Percentiles rank a stretch among this genome's conserved stretches.
These are phyloP conservation scores for Onychomys leucogaster DNA, from an alignment of 2,797 vertebrate genomes.

Conservation along the genomic window DNA sequence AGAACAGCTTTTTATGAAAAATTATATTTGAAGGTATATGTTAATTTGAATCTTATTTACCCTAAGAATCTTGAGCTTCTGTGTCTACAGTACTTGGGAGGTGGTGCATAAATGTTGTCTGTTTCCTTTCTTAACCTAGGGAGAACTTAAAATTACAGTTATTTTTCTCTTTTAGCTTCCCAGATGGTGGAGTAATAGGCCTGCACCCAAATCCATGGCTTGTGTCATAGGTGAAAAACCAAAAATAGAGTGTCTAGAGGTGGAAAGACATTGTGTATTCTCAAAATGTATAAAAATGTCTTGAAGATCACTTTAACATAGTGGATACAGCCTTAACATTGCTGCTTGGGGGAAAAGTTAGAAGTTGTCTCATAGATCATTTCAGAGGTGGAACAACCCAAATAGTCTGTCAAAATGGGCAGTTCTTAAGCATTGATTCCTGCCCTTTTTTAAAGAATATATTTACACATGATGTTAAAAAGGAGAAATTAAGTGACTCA, in stretches of 20 bases:
- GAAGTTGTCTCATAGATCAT: neutral
- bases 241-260: neutral
- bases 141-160: neutral
- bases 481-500: neutral
- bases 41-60: neutral
- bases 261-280: neutral
- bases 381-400: neutral
- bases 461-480: neutral
- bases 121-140: too few species aligned
- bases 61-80: neutral
- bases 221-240: neutral
- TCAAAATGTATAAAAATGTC: too few species aligned
- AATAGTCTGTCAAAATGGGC: neutral
- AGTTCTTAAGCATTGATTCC: neutral
- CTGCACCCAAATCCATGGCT: neutral
- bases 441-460: too few species aligned
- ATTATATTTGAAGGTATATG: neutral
- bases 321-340: neutral
- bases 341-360: neutral
- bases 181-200: neutral
- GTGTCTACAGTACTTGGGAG: neutral
- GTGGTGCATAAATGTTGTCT: neutral
- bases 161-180: neutral
- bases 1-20: neutral
- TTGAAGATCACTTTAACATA: too few species aligned